Base-by-base conservation (phyloP, 2,888 invertebrate genomes). In the Eupsilia transversa region DNA sequence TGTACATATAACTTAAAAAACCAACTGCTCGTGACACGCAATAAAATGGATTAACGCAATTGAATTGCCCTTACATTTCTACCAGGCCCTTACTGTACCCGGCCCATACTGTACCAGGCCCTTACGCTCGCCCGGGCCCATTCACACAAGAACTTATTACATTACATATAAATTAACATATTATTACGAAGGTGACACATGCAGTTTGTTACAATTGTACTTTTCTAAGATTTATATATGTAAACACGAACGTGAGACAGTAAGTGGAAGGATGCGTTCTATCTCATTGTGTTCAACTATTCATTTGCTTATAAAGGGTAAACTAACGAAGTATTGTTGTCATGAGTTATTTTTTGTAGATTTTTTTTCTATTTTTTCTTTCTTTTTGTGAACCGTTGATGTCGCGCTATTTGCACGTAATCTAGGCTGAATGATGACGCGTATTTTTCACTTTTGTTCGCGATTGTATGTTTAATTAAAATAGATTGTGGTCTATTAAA, bases 141-240 rank as follows among this genome's bases (percentile, higher is more conserved):
- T 92, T 91, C 91, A 90, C 88, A 92, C 91, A 93, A 90, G 91
- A 94, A 94, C 93, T 93, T 94, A 94, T 94, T 93, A 94, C 92
- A 95, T 95, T 94, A 94, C 95, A 95, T 94, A 93, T 94, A 94
- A 95, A 96, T 96, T 96, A 96, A 95, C 95, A 96, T 96, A 95
- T 94, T 94, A 95, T 93, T 93, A 93, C 86, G 67, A 90, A 91
- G 91, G 92, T 91, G 93, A 92, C 92, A 91, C 91, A 86, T 89
- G 86, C 91, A 91, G 91, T 93, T 92, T 91, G 91, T 92, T 84
- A 80, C 89, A 80, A 91, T 94, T 94, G 93, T 94, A 89, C 88
- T 90, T 90, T 86, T 87, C 88, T 90, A 91, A 95, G 95, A 95
- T 95, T 95, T 95, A 95, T 95, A 91, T 93, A 92, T 93, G 94